Base-by-base conservation (phyloP, 1,140 invertebrate species). In the Brachionus plicatilis region DNA sequence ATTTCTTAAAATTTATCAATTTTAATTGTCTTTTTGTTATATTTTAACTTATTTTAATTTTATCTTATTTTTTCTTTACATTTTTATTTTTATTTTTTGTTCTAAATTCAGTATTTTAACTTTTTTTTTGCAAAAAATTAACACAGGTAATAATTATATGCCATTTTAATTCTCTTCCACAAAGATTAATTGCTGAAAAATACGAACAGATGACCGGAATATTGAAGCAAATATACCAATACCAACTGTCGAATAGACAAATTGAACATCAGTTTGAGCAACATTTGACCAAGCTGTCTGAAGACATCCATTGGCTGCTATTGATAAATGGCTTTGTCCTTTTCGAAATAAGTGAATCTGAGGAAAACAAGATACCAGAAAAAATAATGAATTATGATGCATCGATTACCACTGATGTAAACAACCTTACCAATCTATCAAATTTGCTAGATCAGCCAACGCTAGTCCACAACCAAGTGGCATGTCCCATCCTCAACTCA, bases 231-330 rank as follows among this genome's bases (percentile, higher is more conserved):
- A 24, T 68, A n/a, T 45, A 45, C n/a, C 79, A 82, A 47, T 17
- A 12, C 43, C 20, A 68, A 2, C 1, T 14, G 20, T 17, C 79
- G 12, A 41, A 41, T 43, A 6, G 41, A 17, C 33, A 72, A 43
- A 43, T 72, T 14, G 68, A 41, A 20, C 27, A 41, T 29, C 50
- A 37, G 14, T 29, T n/a, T n/a, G 50, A 80, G 11, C 50, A 82
- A 47, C 29, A 37, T 27, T 47, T 82, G 53, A 20, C 11, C 8
- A 82, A 82, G 9, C 12, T 82, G 11, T 45, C 33, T 7, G 79
- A 82, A 47, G 79, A 82, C 37, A 82, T 82, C 33, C 79, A 82
- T 14, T 82, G 79, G 79, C 24, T 82, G 11, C 37, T 82, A 33
- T 47, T 82, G 24, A 47, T 82, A 20, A 45, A 43, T 6, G 79